Evolutionary conservation across 2,888 invertebrate genomes (phyloP).

Genomic region (Eulithis prunata): DNA sequence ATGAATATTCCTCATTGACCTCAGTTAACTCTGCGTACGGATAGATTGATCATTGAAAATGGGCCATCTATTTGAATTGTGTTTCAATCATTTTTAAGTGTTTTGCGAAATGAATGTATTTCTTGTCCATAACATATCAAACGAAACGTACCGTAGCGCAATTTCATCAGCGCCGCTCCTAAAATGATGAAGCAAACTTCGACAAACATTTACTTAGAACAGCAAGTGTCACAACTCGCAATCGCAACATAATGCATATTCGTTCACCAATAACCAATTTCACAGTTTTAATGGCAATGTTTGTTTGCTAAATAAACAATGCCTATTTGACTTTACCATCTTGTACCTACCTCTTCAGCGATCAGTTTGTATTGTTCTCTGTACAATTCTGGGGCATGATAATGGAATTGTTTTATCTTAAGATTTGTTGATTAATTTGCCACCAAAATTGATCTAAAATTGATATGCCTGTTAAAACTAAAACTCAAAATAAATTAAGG

Average conservation of each 20-base stretch:
- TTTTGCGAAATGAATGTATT: constrained; percentile 19
- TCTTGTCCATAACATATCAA: constrained; percentile 22
- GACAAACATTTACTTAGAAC: constrained; percentile 40
- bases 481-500: constrained; percentile 50
- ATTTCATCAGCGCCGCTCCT: constrained; percentile 35
- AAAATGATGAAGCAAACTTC: constrained; percentile 50
- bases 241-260: constrained; percentile 44
- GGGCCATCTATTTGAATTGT: constrained; percentile 15
- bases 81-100: constrained; percentile 25
- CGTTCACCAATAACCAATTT: constrained; percentile 53
- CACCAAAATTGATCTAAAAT: constrained; percentile 32
- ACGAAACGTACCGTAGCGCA: constrained; percentile 36
- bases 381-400: too few relatives aligned
- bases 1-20: constrained; percentile 43
- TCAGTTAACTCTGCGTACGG: constrained; percentile 37
- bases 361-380: too few relatives aligned
- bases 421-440: constrained; percentile 12
- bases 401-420: too few relatives aligned
- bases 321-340: background rate
- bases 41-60: constrained; percentile 22
- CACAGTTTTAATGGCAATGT: constrained; percentile 47
- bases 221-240: constrained; percentile 50
- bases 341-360: too few relatives aligned
- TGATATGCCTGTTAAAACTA: constrained; percentile 39
- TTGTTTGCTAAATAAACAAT: constrained; percentile 47